These are phyloP conservation scores for Matsumyia berberina DNA, from an alignment of 2,888 invertebrate genomes.

Conservation along the genomic window DNA sequence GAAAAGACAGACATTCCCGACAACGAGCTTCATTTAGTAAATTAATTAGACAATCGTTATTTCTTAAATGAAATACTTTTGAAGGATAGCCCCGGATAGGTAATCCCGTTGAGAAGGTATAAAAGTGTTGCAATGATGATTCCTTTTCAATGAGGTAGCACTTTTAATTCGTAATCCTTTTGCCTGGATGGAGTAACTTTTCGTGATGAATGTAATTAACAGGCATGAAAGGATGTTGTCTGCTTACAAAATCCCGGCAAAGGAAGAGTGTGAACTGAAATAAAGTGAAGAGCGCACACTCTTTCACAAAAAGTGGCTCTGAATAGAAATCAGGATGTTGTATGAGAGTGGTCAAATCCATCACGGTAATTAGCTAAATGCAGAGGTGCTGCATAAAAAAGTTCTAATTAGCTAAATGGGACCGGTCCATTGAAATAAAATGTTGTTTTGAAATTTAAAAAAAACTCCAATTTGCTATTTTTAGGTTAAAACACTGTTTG, in stretches of 20 bases:
- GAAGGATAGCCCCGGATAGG: not conserved
- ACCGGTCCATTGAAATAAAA: slow-evolving; percentile 2
- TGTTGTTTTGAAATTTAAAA: slow-evolving; percentile 6
- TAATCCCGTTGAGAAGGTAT: slow-evolving; percentile 39
- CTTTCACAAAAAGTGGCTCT: slow-evolving; percentile 39
- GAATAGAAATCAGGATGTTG: slow-evolving; percentile 35
- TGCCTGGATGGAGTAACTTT: slow-evolving; percentile 9
- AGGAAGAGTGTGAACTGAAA: slow-evolving; percentile 61
- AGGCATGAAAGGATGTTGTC: slow-evolving; percentile 56
- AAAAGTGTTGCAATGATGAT: slow-evolving; percentile 48
- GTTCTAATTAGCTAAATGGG: slow-evolving; percentile 67
- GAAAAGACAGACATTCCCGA: not conserved
- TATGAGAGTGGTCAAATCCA: slow-evolving; percentile 64
- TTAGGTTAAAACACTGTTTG: not conserved
- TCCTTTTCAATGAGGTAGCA: slow-evolving; percentile 42
- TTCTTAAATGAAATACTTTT: slow-evolving; percentile 13
- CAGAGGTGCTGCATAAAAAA: slow-evolving; percentile 32
- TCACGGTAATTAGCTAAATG: slow-evolving; percentile 72
- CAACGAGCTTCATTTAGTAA: slow-evolving; percentile 33
- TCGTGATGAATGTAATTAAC: slow-evolving; percentile 51
- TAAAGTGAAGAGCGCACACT: slow-evolving; percentile 54
- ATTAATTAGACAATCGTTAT: slow-evolving; percentile 50
- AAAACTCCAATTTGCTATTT: not conserved
- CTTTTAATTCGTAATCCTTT: slow-evolving; percentile 26
- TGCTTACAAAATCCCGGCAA: slow-evolving; percentile 25